Conservation (phyloP, 2,113 vertebrate genomes). For the Vireo altiloquus region DNA sequence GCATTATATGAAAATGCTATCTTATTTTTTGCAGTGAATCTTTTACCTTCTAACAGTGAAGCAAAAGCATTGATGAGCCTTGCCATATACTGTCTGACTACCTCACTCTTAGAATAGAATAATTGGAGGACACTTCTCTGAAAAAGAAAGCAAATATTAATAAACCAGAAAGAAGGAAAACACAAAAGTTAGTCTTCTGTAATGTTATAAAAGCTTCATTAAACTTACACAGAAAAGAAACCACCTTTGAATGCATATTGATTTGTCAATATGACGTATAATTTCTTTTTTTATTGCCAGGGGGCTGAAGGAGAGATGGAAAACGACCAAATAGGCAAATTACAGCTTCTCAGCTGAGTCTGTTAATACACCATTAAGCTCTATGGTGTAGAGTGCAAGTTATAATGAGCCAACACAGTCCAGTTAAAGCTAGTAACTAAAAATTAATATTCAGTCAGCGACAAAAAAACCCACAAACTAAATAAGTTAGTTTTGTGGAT, state of each 20-base stretch:
- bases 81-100: conserved; percentile 87
- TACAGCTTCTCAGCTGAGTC: neutral
- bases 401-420: neutral
- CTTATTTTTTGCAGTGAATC: neutral
- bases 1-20: neutral
- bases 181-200: neutral
- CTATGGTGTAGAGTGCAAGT: neutral
- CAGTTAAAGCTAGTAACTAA: neutral
- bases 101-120: conserved; percentile 82
- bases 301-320: neutral
- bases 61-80: conserved; percentile 90
- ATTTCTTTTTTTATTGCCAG: neutral
- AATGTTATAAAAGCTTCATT: neutral
- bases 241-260: neutral
- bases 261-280: neutral
- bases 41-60: conserved; percentile 87
- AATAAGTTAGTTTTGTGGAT: neutral
- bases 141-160: neutral
- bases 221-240: neutral
- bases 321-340: neutral
- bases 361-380: neutral
- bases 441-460: neutral
- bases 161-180: neutral
- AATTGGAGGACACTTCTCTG: conserved; percentile 83
- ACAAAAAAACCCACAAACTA: neutral